These are phyloP conservation scores for Cathartes aura DNA, from an alignment of 2,113 vertebrate genomes.

Conservation along the genomic window DNA sequence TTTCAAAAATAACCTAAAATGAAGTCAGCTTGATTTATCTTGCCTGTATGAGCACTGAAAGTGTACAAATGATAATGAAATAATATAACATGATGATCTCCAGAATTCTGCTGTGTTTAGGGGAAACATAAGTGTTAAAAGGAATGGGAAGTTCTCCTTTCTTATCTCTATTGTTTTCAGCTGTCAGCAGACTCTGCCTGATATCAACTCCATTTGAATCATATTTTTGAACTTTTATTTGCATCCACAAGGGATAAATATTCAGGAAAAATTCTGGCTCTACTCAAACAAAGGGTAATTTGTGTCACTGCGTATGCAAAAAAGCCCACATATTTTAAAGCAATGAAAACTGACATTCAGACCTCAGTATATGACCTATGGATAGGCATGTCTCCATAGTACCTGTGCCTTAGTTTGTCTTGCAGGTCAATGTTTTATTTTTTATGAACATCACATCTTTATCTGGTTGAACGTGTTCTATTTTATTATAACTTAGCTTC, in stretches of 20 bases:
- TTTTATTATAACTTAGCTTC: not conserved
- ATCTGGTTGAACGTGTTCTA: not conserved
- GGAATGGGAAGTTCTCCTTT: not conserved
- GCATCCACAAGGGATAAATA: not conserved
- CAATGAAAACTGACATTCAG: not conserved
- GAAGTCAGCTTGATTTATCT: not conserved
- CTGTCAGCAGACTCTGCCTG: not conserved
- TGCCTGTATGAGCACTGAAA: not conserved
- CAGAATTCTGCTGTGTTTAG: not conserved
- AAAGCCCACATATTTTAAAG: not conserved
- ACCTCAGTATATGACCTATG: not conserved
- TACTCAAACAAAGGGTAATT: not conserved
- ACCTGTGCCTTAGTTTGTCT: not conserved
- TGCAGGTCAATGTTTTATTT: not conserved
- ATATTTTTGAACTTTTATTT: not conserved
- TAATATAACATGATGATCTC: not conserved
- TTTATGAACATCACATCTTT: not conserved
- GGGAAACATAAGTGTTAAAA: not conserved
- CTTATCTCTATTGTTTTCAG: not conserved
- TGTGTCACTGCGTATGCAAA: not conserved
- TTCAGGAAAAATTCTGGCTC: not conserved
- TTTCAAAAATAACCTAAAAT: not conserved
- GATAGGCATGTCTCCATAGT: not conserved
- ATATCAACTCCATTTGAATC: not conserved
- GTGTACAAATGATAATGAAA: not conserved